A percentile compares a stretch with the other conserved stretches of the same genome.
phyloP scores from a whole-genome alignment of 2,113 vertebrate genomes.

The Podarcis raffonei region DNA sequence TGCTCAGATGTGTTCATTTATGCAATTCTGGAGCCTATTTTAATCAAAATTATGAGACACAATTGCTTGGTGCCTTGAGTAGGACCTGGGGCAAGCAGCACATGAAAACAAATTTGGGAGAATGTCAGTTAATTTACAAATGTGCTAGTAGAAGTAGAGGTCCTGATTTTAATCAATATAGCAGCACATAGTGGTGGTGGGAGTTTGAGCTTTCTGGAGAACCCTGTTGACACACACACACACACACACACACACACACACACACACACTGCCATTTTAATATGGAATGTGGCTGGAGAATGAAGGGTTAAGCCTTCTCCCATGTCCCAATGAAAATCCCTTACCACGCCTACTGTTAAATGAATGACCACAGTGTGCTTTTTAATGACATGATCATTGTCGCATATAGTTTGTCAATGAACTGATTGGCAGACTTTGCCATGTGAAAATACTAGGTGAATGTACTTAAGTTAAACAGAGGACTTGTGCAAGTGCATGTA shows the following conservation, averaged over 20 bases:
- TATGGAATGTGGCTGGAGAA: too few relatives aligned
- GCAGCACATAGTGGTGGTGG: too few relatives aligned
- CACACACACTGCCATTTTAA: too few relatives aligned
- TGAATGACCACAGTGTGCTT: not conserved
- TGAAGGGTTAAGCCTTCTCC: not conserved
- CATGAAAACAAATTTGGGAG: not conserved
- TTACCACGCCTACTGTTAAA: not conserved
- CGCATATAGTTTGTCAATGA: not conserved
- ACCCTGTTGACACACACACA: too few relatives aligned
- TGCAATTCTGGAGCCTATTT: not conserved
- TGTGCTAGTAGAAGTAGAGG: not conserved
- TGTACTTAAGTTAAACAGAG: too few relatives aligned
- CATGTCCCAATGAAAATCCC: not conserved
- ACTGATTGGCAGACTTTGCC: too few relatives aligned
- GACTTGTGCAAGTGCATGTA: too few relatives aligned
- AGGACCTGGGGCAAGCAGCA: not conserved
- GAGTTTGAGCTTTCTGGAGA: too few relatives aligned
- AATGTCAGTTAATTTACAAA: not conserved
- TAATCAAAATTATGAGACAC: not conserved
- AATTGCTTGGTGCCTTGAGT: not conserved
- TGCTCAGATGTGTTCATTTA: not conserved
- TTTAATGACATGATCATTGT: not conserved
- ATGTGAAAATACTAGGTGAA: too few relatives aligned
- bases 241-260: too few relatives aligned
- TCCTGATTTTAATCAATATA: not conserved